Percentiles rank a stretch among this genome's conserved stretches.
Conservation (phyloP, 2,113 vertebrate genomes). For the Brachionichthys hirsutus region DNA sequence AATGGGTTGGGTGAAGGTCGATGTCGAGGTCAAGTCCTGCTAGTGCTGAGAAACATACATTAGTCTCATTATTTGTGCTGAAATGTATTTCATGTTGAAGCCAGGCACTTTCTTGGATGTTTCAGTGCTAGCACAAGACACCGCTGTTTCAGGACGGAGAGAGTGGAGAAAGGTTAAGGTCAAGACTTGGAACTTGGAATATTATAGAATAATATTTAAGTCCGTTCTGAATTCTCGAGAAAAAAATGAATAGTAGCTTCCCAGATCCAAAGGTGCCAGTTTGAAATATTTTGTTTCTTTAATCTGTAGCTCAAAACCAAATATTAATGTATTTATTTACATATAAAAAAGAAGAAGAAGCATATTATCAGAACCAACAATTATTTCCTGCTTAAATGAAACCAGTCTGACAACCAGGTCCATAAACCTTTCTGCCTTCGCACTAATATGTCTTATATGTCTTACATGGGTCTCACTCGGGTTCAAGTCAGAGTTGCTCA, state of each 20-base stretch:
- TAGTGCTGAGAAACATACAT: too few species aligned
- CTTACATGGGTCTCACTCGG: neutral
- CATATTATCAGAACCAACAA: too few species aligned
- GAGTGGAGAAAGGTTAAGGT: neutral
- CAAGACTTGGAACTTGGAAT: neutral
- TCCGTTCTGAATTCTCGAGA: neutral
- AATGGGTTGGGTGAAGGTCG: slow-evolving; percentile 70
- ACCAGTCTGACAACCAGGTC: neutral
- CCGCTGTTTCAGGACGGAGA: neutral
- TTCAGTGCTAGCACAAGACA: neutral
- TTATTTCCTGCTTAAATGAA: neutral
- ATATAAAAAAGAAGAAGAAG: too few species aligned
- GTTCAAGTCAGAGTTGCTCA: neutral
- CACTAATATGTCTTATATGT: too few species aligned
- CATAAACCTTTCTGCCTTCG: too few species aligned
- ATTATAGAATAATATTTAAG: neutral
- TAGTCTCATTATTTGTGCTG: too few species aligned
- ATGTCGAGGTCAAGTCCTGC: slow-evolving; percentile 71
- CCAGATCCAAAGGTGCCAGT: neutral
- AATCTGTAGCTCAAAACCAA: neutral
- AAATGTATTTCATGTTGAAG: neutral
- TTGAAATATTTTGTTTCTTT: neutral
- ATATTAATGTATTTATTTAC: too few species aligned
- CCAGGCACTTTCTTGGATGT: neutral
- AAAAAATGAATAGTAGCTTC: neutral